These are phyloP conservation scores for Crenichthys baileyi DNA, from an alignment of 2,797 vertebrate species.

Conservation along the genomic window DNA sequence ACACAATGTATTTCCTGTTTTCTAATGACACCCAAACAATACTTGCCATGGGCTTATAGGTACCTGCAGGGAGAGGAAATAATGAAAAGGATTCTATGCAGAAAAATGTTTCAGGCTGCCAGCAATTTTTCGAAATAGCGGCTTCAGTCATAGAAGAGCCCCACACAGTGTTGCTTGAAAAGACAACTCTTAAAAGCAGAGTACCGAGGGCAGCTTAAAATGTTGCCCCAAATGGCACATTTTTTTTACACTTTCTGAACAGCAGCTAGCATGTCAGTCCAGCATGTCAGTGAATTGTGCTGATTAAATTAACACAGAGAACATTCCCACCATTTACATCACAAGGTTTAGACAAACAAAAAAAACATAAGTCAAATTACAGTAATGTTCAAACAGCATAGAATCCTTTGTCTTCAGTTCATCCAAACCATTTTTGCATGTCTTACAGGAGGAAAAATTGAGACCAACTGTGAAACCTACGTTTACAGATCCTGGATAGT, in stretches of 20 bases:
- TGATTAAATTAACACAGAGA: slow-evolving; percentile 99
- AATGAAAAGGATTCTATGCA: slow-evolving; percentile 84
- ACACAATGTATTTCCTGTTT: slow-evolving; percentile 92
- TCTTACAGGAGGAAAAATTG: slow-evolving; percentile 86
- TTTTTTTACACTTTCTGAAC: slow-evolving; percentile 92
- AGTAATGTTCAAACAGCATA: slow-evolving; percentile 94
- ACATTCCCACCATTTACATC: slow-evolving; percentile 99
- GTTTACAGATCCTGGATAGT: slow-evolving; percentile 82
- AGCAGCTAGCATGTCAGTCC: slow-evolving; percentile 99
- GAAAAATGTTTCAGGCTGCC: slow-evolving; percentile 88
- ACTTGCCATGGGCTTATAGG: slow-evolving; percentile 89
- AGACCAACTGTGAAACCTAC: slow-evolving; percentile 79
- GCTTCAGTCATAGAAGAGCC: slow-evolving; percentile 84
- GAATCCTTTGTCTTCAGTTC: slow-evolving; percentile 86
- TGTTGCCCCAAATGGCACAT: slow-evolving; percentile 86
- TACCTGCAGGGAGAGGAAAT: slow-evolving; percentile 87
- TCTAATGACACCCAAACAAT: slow-evolving; percentile 95
- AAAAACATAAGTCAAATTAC: slow-evolving; percentile 83
- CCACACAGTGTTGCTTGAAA: slow-evolving; percentile 91
- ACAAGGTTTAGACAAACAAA: slow-evolving; percentile 87
- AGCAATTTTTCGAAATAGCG: slow-evolving; percentile 82
- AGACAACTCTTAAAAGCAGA: slow-evolving; percentile 88
- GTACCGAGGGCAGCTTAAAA: slow-evolving; percentile 90
- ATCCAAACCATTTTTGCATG: slow-evolving; percentile 86
- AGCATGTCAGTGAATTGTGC: slow-evolving; percentile 99